Conservation (phyloP, 2,888 invertebrate species). For the Iselma pallidipennis region DNA sequence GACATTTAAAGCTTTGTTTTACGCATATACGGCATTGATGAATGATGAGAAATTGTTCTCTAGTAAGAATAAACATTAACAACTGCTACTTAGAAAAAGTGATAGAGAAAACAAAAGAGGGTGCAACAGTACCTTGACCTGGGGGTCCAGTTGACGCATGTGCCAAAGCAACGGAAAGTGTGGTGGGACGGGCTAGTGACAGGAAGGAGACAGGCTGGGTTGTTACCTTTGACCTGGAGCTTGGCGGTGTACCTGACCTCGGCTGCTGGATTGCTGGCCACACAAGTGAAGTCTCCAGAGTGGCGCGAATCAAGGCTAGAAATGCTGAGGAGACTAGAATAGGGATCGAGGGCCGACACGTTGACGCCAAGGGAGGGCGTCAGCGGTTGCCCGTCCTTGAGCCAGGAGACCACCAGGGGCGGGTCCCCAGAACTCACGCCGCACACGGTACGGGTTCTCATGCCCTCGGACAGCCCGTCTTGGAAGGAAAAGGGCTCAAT, state of each 20-base stretch:
- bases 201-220: conserved; percentile 46
- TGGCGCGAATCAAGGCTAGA: conserved; percentile 74
- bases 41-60: no score
- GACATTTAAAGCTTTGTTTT: no score
- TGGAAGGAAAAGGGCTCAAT: conserved; percentile 85
- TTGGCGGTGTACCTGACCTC: conserved; percentile 79
- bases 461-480: conserved; percentile 80
- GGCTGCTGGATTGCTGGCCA: conserved; percentile 77
- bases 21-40: no score
- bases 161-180: conserved; percentile 62
- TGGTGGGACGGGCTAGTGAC: conserved; percentile 24
- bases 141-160: conserved; percentile 62
- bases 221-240: conserved; percentile 81
- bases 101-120: conserved; percentile 56
- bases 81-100: conserved; percentile 20
- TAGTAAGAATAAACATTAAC: neutral
- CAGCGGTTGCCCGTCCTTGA: conserved; percentile 76
- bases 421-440: conserved; percentile 80
- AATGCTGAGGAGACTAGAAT: conserved; percentile 77
- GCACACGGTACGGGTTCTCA: conserved; percentile 80
- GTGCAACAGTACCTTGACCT: conserved; percentile 71
- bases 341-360: conserved; percentile 73
- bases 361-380: conserved; percentile 69
- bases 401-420: conserved; percentile 79
- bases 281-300: conserved; percentile 78